Percentiles rank a stretch among this genome's conserved stretches.
These are phyloP conservation scores for Larimichthys polyactis DNA, from an alignment of 2,113 vertebrate genomes.

Conservation along the genomic window DNA sequence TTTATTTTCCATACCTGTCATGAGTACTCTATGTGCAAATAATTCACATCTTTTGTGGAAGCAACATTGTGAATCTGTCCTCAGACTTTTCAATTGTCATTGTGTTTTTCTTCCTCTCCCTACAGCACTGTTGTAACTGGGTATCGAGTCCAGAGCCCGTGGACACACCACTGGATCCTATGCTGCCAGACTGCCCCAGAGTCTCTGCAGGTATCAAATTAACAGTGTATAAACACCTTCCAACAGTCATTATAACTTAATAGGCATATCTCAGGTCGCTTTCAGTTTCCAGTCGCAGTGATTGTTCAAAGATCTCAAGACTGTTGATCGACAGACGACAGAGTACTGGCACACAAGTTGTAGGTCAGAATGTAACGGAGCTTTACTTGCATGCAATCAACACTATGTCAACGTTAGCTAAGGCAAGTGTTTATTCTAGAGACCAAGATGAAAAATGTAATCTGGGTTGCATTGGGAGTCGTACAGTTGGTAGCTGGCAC, in stretches of 20 bases:
- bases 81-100: neutral
- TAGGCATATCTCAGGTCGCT: neutral
- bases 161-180: slow-evolving; percentile 92
- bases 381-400: neutral
- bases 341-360: neutral
- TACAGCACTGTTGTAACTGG: slow-evolving; percentile 97
- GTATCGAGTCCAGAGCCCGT: slow-evolving; percentile 95
- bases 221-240: neutral
- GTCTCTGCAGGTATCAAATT: slow-evolving; percentile 94
- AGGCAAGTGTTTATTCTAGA: neutral
- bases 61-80: neutral
- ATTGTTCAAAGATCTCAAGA: neutral
- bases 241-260: neutral
- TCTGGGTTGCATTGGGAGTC: neutral
- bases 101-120: slow-evolving; percentile 34
- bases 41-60: neutral
- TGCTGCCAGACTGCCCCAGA: slow-evolving; percentile 95
- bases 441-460: neutral
- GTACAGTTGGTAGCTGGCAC: neutral
- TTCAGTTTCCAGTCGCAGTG: neutral
- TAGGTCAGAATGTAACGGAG: neutral
- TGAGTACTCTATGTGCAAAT: neutral
- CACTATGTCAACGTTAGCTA: neutral
- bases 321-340: neutral
- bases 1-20: neutral